Percentiles rank a stretch among this genome's conserved stretches.
Conservation (phyloP, 2,797 vertebrate species). For the Melanotaenia pygmaea region DNA sequence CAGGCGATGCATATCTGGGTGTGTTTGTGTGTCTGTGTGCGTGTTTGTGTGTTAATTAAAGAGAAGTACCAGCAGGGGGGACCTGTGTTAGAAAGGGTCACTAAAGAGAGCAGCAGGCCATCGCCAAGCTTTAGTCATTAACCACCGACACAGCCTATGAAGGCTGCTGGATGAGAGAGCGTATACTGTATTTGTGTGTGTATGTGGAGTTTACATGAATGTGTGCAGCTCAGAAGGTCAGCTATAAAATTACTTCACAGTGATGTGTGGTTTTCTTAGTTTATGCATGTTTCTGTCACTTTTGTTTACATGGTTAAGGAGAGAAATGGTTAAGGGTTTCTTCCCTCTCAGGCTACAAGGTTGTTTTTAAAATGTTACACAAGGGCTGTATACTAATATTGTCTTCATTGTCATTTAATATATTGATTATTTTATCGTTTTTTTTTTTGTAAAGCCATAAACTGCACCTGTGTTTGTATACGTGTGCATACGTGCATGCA, state of each 20-base stretch:
- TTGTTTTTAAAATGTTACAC: not conserved
- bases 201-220: conserved; percentile 22
- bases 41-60: conserved; percentile 74
- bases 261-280: conserved; percentile 36
- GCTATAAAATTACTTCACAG: conserved; percentile 47
- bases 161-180: conserved; percentile 40
- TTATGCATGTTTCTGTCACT: conserved; percentile 47
- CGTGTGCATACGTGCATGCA: conserved; percentile 24
- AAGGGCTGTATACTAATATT: not conserved
- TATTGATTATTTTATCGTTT: not conserved
- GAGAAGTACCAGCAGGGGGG: conserved; percentile 72
- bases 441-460: too few species aligned
- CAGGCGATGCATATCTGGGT: conserved; percentile 46
- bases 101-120: conserved; percentile 74
- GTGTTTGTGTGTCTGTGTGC: conserved; percentile 40
- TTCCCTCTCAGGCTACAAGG: not conserved
- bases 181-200: conserved; percentile 27
- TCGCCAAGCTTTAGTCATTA: conserved; percentile 78
- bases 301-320: conserved; percentile 10
- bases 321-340: not conserved
- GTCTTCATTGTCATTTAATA: not conserved
- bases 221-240: conserved; percentile 45
- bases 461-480: conserved; percentile 14
- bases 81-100: conserved; percentile 76
- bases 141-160: conserved; percentile 69